phyloP scores from a whole-genome alignment of 2,888 invertebrate species.

The Heliconius erato region DNA sequence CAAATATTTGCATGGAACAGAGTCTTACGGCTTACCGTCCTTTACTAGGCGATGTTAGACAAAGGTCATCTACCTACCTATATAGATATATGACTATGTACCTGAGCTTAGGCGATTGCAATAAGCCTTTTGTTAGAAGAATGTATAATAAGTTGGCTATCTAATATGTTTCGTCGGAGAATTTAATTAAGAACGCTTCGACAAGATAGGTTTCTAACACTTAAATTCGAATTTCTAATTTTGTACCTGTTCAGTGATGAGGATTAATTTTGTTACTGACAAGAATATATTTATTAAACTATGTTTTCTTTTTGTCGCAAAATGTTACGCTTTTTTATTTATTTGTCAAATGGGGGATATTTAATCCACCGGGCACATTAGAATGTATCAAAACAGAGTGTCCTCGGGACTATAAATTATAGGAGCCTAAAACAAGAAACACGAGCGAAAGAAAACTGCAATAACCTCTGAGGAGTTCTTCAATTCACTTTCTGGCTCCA shows the following conservation, averaged over 20 bases:
- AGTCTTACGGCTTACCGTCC: constrained; percentile 29
- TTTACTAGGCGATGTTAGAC: constrained; percentile 25
- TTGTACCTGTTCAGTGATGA: background rate
- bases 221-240: constrained; percentile 2
- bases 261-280: too few relatives aligned
- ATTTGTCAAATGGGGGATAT: too few relatives aligned
- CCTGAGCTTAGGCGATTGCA: background rate
- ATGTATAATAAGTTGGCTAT: constrained; percentile 12
- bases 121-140: constrained; percentile 21
- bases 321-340: too few relatives aligned
- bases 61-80: constrained; percentile 9
- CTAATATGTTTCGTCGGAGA: constrained; percentile 17
- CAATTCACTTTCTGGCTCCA: too few relatives aligned
- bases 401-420: too few relatives aligned
- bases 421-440: too few relatives aligned
- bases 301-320: too few relatives aligned
- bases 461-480: too few relatives aligned
- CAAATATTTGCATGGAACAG: constrained; percentile 35
- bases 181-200: constrained; percentile 6
- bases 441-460: too few relatives aligned
- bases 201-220: background rate
- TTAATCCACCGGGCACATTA: too few relatives aligned
- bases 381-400: too few relatives aligned
- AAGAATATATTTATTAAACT: too few relatives aligned
- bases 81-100: background rate